Conservation (phyloP, 2,888 invertebrate genomes). For the Eilema depressum region DNA sequence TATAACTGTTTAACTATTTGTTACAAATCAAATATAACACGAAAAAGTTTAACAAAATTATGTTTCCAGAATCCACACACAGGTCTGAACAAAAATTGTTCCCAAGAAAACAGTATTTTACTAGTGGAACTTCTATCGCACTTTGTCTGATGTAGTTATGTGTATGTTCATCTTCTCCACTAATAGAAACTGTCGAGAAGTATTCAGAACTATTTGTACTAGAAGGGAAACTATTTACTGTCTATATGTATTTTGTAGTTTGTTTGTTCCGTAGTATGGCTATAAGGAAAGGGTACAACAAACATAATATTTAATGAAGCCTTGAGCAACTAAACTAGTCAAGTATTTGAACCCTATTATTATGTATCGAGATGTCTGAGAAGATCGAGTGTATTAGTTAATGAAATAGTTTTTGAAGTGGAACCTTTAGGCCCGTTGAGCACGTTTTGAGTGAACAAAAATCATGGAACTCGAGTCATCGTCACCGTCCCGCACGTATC, state of each 20-base stretch:
- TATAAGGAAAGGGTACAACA: neutral
- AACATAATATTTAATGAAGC: neutral
- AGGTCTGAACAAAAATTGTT: neutral
- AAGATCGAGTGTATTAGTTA: neutral
- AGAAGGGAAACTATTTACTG: neutral
- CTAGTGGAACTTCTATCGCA: neutral
- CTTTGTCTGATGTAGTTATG: neutral
- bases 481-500: no score
- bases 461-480: no score
- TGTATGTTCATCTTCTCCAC: constrained; percentile 1
- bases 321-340: neutral
- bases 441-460: no score
- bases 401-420: no score
- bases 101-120: neutral
- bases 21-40: no score
- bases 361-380: neutral
- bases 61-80: neutral
- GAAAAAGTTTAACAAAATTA: neutral
- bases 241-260: constrained; percentile 4
- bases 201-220: constrained; percentile 4
- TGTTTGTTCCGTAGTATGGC: neutral
- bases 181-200: constrained; percentile 3
- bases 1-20: no score
- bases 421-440: no score
- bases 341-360: neutral